A percentile compares a stretch with the other conserved stretches of the same genome.
Evolutionary conservation across 2,113 vertebrate genomes (phyloP).

Genomic region (Leptobrachium ailaonicum): DNA sequence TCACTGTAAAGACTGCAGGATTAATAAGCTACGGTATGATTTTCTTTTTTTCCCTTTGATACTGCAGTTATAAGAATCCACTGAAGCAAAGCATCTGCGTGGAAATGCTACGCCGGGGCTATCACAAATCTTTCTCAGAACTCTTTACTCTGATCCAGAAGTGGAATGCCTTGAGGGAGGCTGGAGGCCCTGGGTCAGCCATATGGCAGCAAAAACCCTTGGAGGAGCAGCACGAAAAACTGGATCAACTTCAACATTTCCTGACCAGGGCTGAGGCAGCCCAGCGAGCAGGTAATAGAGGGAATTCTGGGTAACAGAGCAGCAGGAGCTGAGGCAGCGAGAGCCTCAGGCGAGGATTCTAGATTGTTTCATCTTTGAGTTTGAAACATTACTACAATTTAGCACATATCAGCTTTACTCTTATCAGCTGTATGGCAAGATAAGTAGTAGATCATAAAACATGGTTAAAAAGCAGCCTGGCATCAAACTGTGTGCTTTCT

Average conservation of each 20-base stretch:
- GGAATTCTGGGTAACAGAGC: conserved; percentile 55
- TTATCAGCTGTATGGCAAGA: conserved; percentile 52
- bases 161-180: conserved; percentile 77
- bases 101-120: conserved; percentile 79
- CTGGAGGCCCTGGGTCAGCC: conserved; percentile 82
- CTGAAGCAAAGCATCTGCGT: conserved; percentile 85
- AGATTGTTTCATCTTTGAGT: conserved; percentile 61
- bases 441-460: conserved; percentile 44
- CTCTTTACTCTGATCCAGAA: conserved; percentile 78
- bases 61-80: conserved; percentile 76
- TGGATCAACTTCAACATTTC: conserved; percentile 82
- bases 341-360: conserved; percentile 61
- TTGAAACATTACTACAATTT: conserved; percentile 59
- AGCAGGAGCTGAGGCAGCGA: conserved; percentile 59
- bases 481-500: conserved; percentile 41
- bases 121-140: conserved; percentile 79
- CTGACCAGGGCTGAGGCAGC: conserved; percentile 80
- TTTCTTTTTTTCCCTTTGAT: conserved; percentile 31
- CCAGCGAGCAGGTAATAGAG: conserved; percentile 72
- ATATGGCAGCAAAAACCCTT: conserved; percentile 85
- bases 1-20: not conserved
- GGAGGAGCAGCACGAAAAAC: conserved; percentile 81
- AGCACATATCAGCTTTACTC: conserved; percentile 57
- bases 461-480: conserved; percentile 40
- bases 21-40: too few relatives aligned